Base-by-base conservation (phyloP, 1,140 invertebrate genomes). In the Drosophila cardini region DNA sequence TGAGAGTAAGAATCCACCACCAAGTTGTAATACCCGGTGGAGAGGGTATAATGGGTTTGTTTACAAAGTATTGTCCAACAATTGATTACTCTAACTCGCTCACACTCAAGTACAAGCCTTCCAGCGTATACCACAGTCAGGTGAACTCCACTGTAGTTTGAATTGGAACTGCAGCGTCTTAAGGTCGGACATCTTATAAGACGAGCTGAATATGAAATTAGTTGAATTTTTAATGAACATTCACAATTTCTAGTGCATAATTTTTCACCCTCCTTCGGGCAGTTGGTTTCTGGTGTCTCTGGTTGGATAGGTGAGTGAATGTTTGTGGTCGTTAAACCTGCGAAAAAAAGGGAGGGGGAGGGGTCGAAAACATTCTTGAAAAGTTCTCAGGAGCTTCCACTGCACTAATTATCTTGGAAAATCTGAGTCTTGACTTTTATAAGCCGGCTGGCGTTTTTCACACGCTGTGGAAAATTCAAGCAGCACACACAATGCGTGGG, bases 331-430 rank as follows among this genome's bases (percentile, higher is more conserved):
- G 55, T 53, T 36, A 46, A 45, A 55, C 18, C 18, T 67, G 11
- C 55, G 58, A 18, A 63, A 62, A 40, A 70, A 11, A 40, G 42
- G 48, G 52, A 48, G 64, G 64, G 57, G 63, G 68, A 32, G 53
- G 45, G 52, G 46, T n/a, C 15, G 50, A 43, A 50, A 42, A 60
- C 50, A 65, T 45, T 73, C 65, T 76, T 60, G 64, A 68, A 86
- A 89, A 87, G 76, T 89, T 89, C 84, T 89, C 85, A 84, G 83
- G 84, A 87, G 73, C 76, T 89, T 75, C 65, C 69, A 78, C 60
- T 71, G 78, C 76, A 77, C 81, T 89, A 89, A 89, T 89, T 89
- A 89, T 90, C 85, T 87, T 80, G 67, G 69, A 89, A 89, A 89
- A 89, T 89, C 84, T 70, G 70, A 84, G 80, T 90, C 75, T 76